Percentiles rank a stretch among this genome's conserved stretches.
phyloP scores from a whole-genome alignment of 2,113 vertebrate genomes.

The Gobiocypris rarus region DNA sequence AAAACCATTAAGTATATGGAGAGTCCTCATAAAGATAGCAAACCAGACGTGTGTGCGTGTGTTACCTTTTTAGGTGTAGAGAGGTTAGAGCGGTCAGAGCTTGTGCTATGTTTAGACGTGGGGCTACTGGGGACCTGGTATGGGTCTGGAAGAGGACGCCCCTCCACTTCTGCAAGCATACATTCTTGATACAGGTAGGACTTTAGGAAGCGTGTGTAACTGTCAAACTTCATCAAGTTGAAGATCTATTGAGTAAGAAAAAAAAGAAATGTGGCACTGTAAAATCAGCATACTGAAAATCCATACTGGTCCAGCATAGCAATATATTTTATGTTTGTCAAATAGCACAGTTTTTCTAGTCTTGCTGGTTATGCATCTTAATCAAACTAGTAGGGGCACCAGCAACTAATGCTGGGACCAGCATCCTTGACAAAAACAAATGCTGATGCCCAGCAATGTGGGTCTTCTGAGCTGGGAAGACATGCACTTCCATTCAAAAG shows the following conservation, averaged over 20 bases:
- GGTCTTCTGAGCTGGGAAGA: not conserved
- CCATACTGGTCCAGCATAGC: not conserved
- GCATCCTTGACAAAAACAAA: not conserved
- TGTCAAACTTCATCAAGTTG: constrained; percentile 99
- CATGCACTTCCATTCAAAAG: not conserved
- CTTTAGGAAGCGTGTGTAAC: constrained; percentile 96
- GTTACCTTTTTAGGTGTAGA: constrained; percentile 94
- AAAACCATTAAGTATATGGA: no score
- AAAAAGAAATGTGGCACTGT: not conserved
- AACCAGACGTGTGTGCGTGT: not conserved
- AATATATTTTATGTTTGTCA: not conserved
- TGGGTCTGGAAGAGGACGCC: constrained; percentile 86
- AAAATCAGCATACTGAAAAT: not conserved
- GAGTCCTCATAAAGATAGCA: no score
- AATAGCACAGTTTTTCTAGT: not conserved
- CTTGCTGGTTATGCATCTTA: not conserved
- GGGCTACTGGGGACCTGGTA: constrained; percentile 92
- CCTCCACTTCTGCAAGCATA: constrained; percentile 90
- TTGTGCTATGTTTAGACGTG: constrained; percentile 89
- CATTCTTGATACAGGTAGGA: constrained; percentile 95
- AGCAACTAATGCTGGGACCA: not conserved
- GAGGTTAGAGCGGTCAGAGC: constrained; percentile 87
- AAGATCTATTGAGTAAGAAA: constrained; percentile 84
- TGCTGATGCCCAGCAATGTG: not conserved
- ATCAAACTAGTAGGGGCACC: not conserved